These are phyloP conservation scores for Pectinophora gossypiella DNA, from an alignment of 1,140 invertebrate genomes.

Conservation along the genomic window DNA sequence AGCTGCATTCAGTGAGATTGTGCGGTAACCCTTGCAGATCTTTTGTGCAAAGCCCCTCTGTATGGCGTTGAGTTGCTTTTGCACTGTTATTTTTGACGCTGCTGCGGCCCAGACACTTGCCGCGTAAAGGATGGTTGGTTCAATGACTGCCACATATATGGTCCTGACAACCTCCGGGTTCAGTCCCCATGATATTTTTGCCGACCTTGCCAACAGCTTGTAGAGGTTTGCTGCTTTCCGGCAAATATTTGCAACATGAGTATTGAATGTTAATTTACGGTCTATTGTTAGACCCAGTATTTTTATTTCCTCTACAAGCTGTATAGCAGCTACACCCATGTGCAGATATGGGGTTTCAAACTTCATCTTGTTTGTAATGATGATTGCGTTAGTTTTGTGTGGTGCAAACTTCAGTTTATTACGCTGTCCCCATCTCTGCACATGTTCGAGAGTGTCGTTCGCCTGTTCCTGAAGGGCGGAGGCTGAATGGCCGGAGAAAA, in stretches of 20 bases:
- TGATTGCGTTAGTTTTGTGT: background rate
- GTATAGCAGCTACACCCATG: background rate
- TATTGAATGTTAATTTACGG: constrained; percentile 5
- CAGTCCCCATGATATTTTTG: constrained; percentile 11
- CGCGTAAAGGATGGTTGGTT: constrained; percentile 6
- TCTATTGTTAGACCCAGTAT: background rate
- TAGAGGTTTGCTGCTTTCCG: background rate
- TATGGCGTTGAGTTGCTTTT: background rate
- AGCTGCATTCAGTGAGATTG: background rate
- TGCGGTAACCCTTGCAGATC: constrained; percentile 5
- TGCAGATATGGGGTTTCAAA: background rate
- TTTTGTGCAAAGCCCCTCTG: constrained; percentile 6
- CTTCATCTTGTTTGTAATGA: background rate
- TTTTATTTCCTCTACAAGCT: background rate
- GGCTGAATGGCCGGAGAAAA: background rate
- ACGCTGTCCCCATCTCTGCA: background rate
- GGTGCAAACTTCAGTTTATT: background rate
- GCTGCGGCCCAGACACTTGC: background rate
- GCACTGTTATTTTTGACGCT: background rate
- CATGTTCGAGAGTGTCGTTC: background rate
- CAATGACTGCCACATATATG: constrained; percentile 1
- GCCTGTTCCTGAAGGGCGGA: background rate
- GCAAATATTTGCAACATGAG: background rate
- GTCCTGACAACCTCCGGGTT: background rate
- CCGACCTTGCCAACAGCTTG: constrained; percentile 4